Conservation (phyloP, 2,797 vertebrate species). For the Dromococcyx pavoninus region DNA sequence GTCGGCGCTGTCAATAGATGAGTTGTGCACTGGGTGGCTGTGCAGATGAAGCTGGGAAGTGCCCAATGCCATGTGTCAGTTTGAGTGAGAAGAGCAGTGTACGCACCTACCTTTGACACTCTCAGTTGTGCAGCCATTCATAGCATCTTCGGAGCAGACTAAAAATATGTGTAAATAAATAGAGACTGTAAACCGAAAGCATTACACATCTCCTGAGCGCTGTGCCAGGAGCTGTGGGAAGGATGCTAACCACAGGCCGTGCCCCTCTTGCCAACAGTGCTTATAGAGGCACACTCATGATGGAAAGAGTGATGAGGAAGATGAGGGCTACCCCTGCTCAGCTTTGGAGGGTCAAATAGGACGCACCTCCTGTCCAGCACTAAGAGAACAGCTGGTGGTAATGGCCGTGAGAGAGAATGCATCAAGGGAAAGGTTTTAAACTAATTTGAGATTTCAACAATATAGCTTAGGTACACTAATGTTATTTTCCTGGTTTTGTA, state of each 20-base stretch:
- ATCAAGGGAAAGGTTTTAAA: background rate
- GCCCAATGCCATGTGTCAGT: rapidly evolving
- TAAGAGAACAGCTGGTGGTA: background rate
- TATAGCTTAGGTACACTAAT: background rate
- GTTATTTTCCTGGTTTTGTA: background rate
- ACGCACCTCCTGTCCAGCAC: background rate
- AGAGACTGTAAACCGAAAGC: background rate
- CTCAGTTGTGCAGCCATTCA: background rate
- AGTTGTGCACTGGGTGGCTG: background rate
- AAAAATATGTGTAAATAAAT: background rate
- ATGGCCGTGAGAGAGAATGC: background rate
- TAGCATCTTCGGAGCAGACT: background rate
- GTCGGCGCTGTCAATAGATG: background rate
- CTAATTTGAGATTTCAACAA: background rate
- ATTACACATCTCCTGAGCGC: rapidly evolving
- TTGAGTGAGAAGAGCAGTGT: background rate
- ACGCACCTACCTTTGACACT: background rate
- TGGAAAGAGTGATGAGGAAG: background rate
- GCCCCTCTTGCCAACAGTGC: background rate
- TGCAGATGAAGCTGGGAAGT: background rate
- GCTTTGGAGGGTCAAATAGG: background rate
- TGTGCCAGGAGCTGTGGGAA: background rate
- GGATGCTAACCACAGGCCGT: background rate
- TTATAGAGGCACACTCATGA: rapidly evolving
- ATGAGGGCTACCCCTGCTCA: background rate